A percentile compares a stretch with the other conserved stretches of the same genome.
phyloP scores from a whole-genome alignment of 2,113 vertebrate genomes.

The Mormyrus lacerda region DNA sequence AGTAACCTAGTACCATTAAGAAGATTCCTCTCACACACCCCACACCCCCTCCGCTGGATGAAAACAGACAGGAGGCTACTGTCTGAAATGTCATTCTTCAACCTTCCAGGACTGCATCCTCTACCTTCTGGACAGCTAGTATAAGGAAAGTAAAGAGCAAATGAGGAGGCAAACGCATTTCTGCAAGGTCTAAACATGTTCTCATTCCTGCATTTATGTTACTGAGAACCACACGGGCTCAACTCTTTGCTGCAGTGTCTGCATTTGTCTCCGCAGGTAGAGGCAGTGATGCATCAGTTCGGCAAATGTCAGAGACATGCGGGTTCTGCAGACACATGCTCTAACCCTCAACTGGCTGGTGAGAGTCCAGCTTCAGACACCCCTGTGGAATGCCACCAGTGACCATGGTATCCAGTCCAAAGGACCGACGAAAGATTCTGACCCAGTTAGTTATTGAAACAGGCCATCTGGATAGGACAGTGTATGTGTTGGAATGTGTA shows the following conservation, averaged over 20 bases:
- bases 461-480: slow-evolving; percentile 14
- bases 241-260: neutral
- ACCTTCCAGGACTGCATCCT: slow-evolving; percentile 8
- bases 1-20: neutral
- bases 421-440: slow-evolving; percentile 14
- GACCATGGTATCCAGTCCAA: neutral
- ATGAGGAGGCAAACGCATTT: neutral
- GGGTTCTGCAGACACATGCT: neutral
- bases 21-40: neutral
- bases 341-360: neutral
- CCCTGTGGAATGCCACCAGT: neutral
- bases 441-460: slow-evolving; percentile 10
- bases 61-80: neutral
- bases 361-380: neutral
- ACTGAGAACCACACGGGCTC: neutral
- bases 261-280: neutral
- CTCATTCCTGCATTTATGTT: neutral
- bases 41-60: neutral
- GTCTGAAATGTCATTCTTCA: neutral
- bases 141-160: too few species aligned
- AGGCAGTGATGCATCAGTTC: neutral
- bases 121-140: neutral
- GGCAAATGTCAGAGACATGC: neutral
- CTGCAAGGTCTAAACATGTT: neutral
- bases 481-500: slow-evolving; percentile 20